These are phyloP conservation scores for Oscheius sp. DNA, from an alignment of 2,888 invertebrate species.

Conservation along the genomic window DNA sequence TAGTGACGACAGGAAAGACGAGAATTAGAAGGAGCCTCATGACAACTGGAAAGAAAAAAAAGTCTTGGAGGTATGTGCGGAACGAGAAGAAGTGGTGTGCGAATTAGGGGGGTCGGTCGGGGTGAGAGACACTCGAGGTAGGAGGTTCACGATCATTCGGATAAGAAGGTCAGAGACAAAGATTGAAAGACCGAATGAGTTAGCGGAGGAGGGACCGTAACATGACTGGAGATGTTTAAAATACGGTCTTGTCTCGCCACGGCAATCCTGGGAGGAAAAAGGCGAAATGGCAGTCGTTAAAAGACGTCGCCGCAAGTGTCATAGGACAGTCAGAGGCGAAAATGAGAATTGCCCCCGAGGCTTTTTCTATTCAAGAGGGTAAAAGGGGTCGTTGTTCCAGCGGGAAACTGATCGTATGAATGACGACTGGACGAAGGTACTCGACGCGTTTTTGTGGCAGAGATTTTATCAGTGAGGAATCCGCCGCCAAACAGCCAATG, in stretches of 20 bases:
- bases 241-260: conserved; percentile 8
- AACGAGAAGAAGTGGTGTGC: neutral
- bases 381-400: conserved; percentile 11
- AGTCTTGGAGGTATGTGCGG: neutral
- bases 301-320: conserved; percentile 5
- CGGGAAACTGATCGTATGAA: neutral
- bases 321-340: neutral
- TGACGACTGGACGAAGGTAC: conserved; percentile 8
- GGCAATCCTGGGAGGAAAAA: conserved; percentile 16
- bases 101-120: neutral
- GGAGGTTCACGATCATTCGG: neutral
- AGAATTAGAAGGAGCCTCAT: neutral
- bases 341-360: neutral
- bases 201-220: neutral
- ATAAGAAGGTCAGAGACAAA: neutral
- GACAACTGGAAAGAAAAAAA: neutral
- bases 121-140: neutral
- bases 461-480: conserved; percentile 22
- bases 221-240: neutral
- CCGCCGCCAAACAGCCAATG: neutral
- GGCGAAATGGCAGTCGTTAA: conserved; percentile 21
- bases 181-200: neutral
- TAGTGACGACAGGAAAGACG: neutral
- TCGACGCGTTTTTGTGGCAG: conserved; percentile 34
- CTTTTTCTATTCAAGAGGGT: neutral